phyloP scores from a whole-genome alignment of 2,888 invertebrate genomes.

The Willowsia nigromaculata region DNA sequence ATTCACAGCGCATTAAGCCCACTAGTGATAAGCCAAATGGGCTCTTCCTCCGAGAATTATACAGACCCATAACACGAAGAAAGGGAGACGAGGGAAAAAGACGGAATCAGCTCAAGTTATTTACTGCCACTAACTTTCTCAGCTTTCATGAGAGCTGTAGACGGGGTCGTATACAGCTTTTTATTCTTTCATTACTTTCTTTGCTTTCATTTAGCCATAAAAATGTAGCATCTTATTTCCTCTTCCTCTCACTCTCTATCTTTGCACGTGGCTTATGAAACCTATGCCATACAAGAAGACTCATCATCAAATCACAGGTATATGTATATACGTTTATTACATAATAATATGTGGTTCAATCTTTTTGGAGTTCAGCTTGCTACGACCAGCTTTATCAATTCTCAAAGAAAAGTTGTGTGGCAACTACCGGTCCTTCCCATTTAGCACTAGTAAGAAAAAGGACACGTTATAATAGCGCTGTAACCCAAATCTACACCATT shows the following conservation, averaged over 20 bases:
- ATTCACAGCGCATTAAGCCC: conserved; percentile 69
- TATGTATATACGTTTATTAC: conserved; percentile 43
- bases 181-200: conserved; percentile 68
- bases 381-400: conserved; percentile 53
- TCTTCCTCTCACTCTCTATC: neutral
- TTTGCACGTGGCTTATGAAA: neutral
- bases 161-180: conserved; percentile 48
- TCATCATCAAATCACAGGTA: conserved; percentile 13
- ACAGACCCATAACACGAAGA: conserved; percentile 2
- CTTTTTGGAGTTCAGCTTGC: neutral
- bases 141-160: conserved; percentile 43
- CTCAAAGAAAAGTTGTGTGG: neutral
- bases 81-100: conserved; percentile 24
- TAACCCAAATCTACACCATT: conserved; percentile 31
- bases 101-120: conserved; percentile 44
- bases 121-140: conserved; percentile 65
- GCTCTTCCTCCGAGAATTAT: conserved; percentile 55
- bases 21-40: conserved; percentile 68
- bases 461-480: conserved; percentile 5
- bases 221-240: conserved; percentile 63
- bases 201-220: conserved; percentile 67
- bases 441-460: conserved; percentile 10
- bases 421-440: conserved; percentile 4
- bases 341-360: conserved; percentile 32
- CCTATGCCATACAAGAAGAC: neutral